A percentile compares a stretch with the other conserved stretches of the same genome.
phyloP scores from a whole-genome alignment of 2,888 invertebrate species.

The Heliconius sara region DNA sequence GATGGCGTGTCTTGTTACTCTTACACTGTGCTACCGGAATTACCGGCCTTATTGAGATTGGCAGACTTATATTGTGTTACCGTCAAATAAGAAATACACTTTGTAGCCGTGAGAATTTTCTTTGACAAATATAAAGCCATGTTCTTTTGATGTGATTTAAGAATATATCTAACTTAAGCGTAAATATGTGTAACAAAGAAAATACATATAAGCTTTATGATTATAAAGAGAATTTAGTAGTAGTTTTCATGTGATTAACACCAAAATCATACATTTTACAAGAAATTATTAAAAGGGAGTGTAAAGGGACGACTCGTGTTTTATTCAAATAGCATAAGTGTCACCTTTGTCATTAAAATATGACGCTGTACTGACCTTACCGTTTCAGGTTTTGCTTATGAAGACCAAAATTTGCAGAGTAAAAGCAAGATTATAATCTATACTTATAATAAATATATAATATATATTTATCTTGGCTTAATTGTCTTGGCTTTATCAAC shows the following conservation, averaged over 20 bases:
- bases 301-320: neutral
- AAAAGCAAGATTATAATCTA: constrained; percentile 18
- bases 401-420: constrained; percentile 9
- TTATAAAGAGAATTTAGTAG: neutral
- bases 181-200: neutral
- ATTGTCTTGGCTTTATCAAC: neutral
- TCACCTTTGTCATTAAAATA: constrained; percentile 38
- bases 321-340: constrained; percentile 30
- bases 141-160: neutral
- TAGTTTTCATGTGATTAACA: neutral
- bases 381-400: constrained; percentile 16
- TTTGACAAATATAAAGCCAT: constrained; percentile 2
- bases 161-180: neutral
- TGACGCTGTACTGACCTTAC: constrained; percentile 37
- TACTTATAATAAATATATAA: too few relatives aligned
- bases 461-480: neutral
- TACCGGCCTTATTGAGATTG: constrained; percentile 29
- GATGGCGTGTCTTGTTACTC: constrained; percentile 22
- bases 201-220: neutral
- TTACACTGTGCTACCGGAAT: constrained; percentile 17
- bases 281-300: constrained; percentile 12
- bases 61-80: constrained; percentile 24
- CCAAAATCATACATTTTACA: neutral
- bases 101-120: neutral
- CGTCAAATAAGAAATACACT: neutral